Evolutionary conservation across 1,140 invertebrate species (phyloP).

Genomic region (Cherax destructor): DNA sequence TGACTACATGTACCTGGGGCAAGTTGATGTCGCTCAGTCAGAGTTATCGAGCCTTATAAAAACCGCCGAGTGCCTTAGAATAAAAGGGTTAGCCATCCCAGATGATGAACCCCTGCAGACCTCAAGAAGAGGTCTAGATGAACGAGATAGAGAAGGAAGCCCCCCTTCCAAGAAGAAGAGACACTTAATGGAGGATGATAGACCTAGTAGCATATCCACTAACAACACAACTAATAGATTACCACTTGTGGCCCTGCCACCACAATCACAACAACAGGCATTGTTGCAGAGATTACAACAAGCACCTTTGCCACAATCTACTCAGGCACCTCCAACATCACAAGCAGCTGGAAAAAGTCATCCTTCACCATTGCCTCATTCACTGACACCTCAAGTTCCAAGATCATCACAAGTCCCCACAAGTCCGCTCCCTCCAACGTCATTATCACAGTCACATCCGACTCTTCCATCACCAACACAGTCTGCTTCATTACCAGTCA

Average conservation of each 20-base stretch:
- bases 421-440: slow-evolving; percentile 15
- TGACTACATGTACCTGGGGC: slow-evolving; percentile 67
- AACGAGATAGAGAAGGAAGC: slow-evolving; percentile 33
- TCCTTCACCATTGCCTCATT: slow-evolving; percentile 13
- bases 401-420: slow-evolving; percentile 20
- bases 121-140: slow-evolving; percentile 25
- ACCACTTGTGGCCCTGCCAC: slow-evolving; percentile 26
- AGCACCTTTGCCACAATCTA: not conserved
- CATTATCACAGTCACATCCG: slow-evolving; percentile 4
- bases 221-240: slow-evolving; percentile 18
- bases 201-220: slow-evolving; percentile 26
- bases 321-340: slow-evolving; percentile 12
- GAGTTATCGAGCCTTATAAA: slow-evolving; percentile 65
- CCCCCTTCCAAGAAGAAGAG: slow-evolving; percentile 58
- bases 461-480: slow-evolving; percentile 40
- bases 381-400: slow-evolving; percentile 19
- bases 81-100: slow-evolving; percentile 63
- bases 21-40: slow-evolving; percentile 64
- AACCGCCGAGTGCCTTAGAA: slow-evolving; percentile 67
- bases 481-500: slow-evolving; percentile 30
- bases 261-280: not conserved
- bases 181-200: slow-evolving; percentile 37
- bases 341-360: slow-evolving; percentile 25
- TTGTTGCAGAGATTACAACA: slow-evolving; percentile 17
- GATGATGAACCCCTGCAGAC: slow-evolving; percentile 60